Base-by-base conservation (phyloP, 2,888 invertebrate genomes). In the Lycia hirtaria region DNA sequence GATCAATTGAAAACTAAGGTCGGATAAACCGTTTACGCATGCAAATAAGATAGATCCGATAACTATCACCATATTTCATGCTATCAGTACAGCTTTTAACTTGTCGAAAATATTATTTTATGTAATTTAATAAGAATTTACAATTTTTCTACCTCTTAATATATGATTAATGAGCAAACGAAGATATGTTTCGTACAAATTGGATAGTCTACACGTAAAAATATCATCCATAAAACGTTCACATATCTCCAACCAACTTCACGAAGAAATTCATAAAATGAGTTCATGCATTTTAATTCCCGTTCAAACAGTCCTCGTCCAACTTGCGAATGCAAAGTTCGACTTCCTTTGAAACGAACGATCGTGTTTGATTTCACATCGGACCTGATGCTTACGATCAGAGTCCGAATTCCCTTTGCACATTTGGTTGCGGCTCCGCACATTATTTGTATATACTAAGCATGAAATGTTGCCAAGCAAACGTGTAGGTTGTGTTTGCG, bases 401-500 rank as follows among this genome's bases (percentile, higher is more conserved):
- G 48, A 48, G 85, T 83, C 82, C 83, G 81, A 83, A 86, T 89
- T 88, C 87, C 83, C 86, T 88, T 86, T 86, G 83, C 85, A 78
- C 81, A 83, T 86, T 87, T 87, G 83, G 85, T 85, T 85, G 81
- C 84, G 76, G 80, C 73, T 75, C 84, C 84, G 81, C 85, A 87
- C 88, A 88, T 88, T 89, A 91, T 90, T 91, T 91, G 90, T 90
- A 88, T 86, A 90, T 87, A 86, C 87, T 92, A 91, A 92, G 91
- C 88, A 90, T 91, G 91, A 92, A 90, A 90, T 91, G 90, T 91
- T 88, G 88, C 88, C 89, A 88, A 91, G 89, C 89, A 91, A 90
- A 90, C 89, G 86, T 85, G 88, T 87, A 87, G 85, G 75, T 75
- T 73, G 73, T 90, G 87, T 92, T 91, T 92, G 89, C 86, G 86